These are phyloP conservation scores for Paracentrotus lividus DNA, from an alignment of 53 echinoderm and acorn worm genomes.

Conservation along the genomic window DNA sequence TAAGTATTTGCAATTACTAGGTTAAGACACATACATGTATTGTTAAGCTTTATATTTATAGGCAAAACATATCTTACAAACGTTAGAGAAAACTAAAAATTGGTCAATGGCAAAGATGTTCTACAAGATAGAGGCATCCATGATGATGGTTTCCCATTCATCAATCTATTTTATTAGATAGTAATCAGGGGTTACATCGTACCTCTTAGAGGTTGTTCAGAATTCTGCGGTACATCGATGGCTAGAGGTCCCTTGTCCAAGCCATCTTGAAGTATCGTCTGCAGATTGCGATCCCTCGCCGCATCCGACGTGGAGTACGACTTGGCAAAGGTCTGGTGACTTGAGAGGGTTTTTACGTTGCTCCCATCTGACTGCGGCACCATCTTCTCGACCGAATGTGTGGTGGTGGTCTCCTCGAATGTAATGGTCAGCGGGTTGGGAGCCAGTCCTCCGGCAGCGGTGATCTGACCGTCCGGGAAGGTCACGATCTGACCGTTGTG, in stretches of 20 bases:
- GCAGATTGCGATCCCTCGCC: slow-evolving; percentile 84
- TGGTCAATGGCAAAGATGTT: background rate
- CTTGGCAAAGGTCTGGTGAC: slow-evolving; percentile 92
- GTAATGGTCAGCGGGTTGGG: slow-evolving; percentile 90
- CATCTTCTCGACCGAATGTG: slow-evolving; percentile 90
- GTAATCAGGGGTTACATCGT: background rate
- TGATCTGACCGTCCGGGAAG: slow-evolving; percentile 71
- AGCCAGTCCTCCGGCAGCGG: background rate
- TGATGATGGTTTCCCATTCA: background rate
- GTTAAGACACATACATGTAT: too few relatives aligned
- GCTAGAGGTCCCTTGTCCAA: slow-evolving; percentile 89
- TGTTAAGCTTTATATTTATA: too few relatives aligned
- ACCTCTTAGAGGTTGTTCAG: slow-evolving; percentile 55
- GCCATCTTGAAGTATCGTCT: slow-evolving; percentile 87
- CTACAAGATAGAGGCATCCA: background rate
- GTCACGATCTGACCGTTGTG: slow-evolving; percentile 88
- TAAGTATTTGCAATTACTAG: too few relatives aligned
- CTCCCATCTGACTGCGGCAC: slow-evolving; percentile 93
- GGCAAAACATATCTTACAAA: too few relatives aligned
- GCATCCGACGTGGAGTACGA: slow-evolving; percentile 96
- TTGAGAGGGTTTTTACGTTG: slow-evolving; percentile 89
- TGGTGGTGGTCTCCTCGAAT: slow-evolving; percentile 96
- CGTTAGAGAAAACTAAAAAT: too few relatives aligned
- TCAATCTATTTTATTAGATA: background rate
- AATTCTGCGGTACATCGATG: slow-evolving; percentile 85